A percentile compares a stretch with the other conserved stretches of the same genome.
These are phyloP conservation scores for Doris montereyensis DNA, from an alignment of 2,888 invertebrate genomes.

Conservation along the genomic window DNA sequence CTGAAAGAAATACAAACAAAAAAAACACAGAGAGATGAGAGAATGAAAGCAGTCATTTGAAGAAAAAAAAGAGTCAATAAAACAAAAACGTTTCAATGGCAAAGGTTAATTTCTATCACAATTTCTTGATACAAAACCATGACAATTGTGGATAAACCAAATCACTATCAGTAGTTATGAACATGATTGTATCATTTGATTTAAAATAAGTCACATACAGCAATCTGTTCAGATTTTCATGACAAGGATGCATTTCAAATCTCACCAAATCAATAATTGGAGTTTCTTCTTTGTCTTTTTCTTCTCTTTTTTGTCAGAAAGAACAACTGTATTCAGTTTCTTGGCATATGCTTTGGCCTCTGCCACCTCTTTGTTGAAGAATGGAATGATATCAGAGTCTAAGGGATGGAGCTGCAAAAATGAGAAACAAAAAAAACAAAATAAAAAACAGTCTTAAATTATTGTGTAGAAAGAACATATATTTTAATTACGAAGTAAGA, in stretches of 20 bases:
- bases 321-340: slow-evolving; percentile 80
- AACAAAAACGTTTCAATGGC: no score
- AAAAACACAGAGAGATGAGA: neutral
- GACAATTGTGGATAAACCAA: no score
- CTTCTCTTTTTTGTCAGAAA: slow-evolving; percentile 64
- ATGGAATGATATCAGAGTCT: slow-evolving; percentile 85
- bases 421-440: neutral
- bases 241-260: no score
- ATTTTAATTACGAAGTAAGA: no score
- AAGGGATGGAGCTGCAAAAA: slow-evolving; percentile 83
- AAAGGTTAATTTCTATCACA: no score
- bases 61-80: neutral
- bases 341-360: slow-evolving; percentile 82
- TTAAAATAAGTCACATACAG: no score
- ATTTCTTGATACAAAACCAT: no score
- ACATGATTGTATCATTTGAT: no score
- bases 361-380: slow-evolving; percentile 86
- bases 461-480: neutral
- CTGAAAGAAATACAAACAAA: slow-evolving; percentile 44
- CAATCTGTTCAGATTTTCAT: no score
- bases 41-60: neutral
- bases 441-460: neutral
- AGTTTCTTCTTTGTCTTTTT: slow-evolving; percentile 63
- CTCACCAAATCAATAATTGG: slow-evolving; percentile 63
- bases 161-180: no score